Base-by-base conservation (phyloP, 2,113 vertebrate species). In the Callithrix jacchus region DNA sequence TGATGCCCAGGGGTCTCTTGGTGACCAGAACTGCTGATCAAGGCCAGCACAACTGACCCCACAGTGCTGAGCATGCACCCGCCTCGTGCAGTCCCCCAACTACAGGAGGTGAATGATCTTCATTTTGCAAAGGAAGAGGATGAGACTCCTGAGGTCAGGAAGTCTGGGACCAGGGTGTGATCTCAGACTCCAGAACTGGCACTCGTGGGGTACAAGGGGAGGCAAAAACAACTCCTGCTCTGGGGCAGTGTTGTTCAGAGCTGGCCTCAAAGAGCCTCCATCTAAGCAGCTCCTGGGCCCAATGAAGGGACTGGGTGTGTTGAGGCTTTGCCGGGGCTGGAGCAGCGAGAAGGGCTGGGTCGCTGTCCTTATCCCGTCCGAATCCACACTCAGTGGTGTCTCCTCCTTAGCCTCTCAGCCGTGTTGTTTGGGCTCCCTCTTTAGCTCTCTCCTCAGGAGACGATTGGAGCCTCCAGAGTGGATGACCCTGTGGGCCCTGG, bases 61-160 rank as follows among this genome's bases (percentile, higher is more conserved):
- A 1, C 0, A 1, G 37, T 6, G 23, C 30, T 5, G n/a, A 1
- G 37, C 7, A 0, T 2, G n/a, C 27, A 10, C 21, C 79, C 37
- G 3, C 54, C 10, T 5, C 49, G 8, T 47, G 27, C 14, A 12
- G 11, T 54, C 42, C 70, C 71, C 32, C 16, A 56, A 8, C 71
- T 18, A 11, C 27, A 6, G 18, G 3, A 70, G 45, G 45, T 3
- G 30, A 17, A 47, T 3, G 17, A 45, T 32, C 27, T 3, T n/a
- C 1, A 14, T n/a, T 81, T 42, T 42, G 35, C 56, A 21, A 23
- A 81, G 2, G 16, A 79, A n/a, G 25, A 18, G 7, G 37, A 45
- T 3, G 40, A 82, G 93, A 42, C 52, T 42, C 68, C 1, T 0
- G 42, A 35, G 58, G n/a, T 27, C 45, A 23, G 61, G 73, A 49